A percentile compares a stretch with the other conserved stretches of the same genome.
phyloP scores from a whole-genome alignment of 2,113 vertebrate genomes.

The Noctilio leporinus region DNA sequence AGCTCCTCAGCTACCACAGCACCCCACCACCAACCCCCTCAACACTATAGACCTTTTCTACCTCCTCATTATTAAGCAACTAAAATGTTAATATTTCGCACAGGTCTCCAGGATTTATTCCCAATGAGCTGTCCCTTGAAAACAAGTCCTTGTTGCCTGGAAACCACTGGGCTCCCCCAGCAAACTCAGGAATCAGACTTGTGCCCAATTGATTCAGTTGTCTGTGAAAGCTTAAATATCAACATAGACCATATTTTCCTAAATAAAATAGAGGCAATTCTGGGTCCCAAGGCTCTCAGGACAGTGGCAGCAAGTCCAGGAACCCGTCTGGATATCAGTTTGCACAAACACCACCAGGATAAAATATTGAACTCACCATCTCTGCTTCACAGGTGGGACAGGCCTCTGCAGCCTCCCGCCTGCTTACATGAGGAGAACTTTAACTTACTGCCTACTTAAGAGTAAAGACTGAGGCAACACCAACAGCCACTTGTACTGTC shows the following conservation, averaged over 20 bases:
- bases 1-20: neutral
- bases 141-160: neutral
- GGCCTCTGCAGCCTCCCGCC: neutral
- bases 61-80: neutral
- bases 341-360: neutral
- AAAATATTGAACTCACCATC: neutral
- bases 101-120: neutral
- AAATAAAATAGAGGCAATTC: neutral
- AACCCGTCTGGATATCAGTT: neutral
- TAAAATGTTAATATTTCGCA: neutral
- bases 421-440: neutral
- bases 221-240: neutral
- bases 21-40: neutral
- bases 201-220: fast-evolving
- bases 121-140: neutral
- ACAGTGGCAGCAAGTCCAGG: neutral
- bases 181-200: neutral
- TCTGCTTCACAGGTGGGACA: neutral
- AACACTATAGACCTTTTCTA: neutral
- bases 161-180: too few species aligned
- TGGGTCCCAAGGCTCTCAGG: neutral
- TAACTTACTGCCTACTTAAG: neutral
- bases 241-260: neutral
- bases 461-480: neutral
- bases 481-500: neutral